Evolutionary conservation across 1,140 invertebrate species (phyloP).

Genomic region (Sitobion miscanthi): DNA sequence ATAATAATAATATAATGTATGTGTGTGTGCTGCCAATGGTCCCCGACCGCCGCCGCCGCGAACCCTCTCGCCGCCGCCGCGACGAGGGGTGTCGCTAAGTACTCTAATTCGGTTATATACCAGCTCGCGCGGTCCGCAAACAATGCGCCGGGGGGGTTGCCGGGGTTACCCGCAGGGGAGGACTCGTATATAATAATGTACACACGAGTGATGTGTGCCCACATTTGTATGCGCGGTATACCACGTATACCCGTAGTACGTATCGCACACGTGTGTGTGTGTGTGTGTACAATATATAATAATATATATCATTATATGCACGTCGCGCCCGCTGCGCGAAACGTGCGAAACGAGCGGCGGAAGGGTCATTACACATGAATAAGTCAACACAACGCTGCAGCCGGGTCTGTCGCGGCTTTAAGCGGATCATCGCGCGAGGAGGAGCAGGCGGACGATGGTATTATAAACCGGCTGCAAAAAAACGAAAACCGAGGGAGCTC

Average conservation of each 20-base stretch:
- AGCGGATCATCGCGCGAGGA: constrained; percentile 37
- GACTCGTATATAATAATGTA: neutral
- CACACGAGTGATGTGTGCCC: neutral
- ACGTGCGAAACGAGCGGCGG: constrained; percentile 34
- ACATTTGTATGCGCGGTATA: neutral
- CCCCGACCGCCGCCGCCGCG: neutral
- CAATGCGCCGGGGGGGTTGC: neutral
- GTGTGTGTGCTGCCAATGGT: neutral
- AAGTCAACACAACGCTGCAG: constrained; percentile 52
- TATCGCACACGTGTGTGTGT: neutral
- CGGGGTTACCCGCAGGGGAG: constrained; percentile 27
- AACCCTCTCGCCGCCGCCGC: neutral
- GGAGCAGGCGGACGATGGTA: neutral
- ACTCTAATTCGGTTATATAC: constrained; percentile 55
- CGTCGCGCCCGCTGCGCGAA: constrained; percentile 24
- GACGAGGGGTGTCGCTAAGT: constrained; percentile 34
- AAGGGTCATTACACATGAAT: constrained; percentile 53
- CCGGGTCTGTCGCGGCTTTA: neutral
- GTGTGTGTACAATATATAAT: neutral
- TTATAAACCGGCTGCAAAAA: constrained; percentile 44
- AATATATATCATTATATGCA: neutral
- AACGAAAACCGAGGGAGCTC: neutral
- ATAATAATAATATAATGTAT: neutral
- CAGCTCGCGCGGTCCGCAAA: constrained; percentile 32
- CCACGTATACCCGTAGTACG: too few species aligned